Conservation (phyloP, 2,797 vertebrate species). For the Rhinella marina region DNA sequence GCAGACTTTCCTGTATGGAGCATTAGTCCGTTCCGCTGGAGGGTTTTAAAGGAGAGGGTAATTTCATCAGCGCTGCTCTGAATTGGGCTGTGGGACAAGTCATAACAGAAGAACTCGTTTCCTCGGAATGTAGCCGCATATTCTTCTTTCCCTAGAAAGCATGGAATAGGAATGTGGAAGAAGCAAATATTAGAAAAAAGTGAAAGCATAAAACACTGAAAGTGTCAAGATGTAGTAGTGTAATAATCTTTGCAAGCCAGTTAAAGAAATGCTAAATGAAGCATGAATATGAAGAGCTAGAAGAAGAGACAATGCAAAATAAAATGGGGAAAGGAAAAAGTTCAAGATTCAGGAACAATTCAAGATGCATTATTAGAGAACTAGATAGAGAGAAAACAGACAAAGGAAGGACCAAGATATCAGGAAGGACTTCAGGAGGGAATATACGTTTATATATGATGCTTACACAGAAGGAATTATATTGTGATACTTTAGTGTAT, state of each 20-base stretch:
- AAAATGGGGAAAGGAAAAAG: neutral
- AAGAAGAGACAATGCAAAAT: neutral
- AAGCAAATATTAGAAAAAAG: constrained; percentile 16
- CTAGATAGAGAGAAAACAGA: neutral
- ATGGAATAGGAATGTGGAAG: constrained; percentile 26
- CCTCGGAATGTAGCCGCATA: constrained; percentile 93
- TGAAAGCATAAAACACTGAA: constrained; percentile 18
- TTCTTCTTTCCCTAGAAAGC: constrained; percentile 83
- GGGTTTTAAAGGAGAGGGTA: constrained; percentile 91
- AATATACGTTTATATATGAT: neutral
- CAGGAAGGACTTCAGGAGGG: neutral
- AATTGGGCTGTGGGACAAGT: constrained; percentile 93
- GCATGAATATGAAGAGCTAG: neutral
- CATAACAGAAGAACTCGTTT: constrained; percentile 97
- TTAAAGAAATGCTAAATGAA: neutral
- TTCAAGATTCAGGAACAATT: neutral
- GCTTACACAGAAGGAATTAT: neutral
- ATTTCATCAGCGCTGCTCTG: constrained; percentile 97
- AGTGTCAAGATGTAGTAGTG: neutral
- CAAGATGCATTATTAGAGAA: neutral
- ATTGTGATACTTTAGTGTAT: neutral
- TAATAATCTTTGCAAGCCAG: constrained; percentile 11
- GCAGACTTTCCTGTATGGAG: constrained; percentile 93
- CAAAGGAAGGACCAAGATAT: neutral
- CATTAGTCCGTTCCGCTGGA: constrained; percentile 91